Evolutionary conservation across 2,113 vertebrate species (phyloP).

Genomic region (Arizona elegans): DNA sequence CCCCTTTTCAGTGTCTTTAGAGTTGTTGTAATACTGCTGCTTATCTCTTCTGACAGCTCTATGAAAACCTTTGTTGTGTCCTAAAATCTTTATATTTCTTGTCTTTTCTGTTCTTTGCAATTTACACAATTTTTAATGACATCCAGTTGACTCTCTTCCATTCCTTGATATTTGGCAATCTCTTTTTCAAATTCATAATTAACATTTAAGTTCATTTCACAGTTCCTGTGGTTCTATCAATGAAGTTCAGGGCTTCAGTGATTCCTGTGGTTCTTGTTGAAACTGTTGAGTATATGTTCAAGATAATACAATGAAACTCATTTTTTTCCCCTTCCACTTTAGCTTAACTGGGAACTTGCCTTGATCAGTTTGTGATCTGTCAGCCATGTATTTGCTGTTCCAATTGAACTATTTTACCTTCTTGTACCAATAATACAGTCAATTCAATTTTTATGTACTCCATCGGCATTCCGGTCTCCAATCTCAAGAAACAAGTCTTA

Average conservation of each 20-base stretch:
- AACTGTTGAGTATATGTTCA: not conserved
- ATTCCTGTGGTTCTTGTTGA: not conserved
- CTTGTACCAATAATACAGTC: not conserved
- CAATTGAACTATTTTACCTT: not conserved
- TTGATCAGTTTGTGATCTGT: not conserved
- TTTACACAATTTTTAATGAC: not conserved
- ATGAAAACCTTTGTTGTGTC: not conserved
- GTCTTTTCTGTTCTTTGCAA: not conserved
- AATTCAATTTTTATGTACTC: not conserved
- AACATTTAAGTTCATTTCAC: not conserved
- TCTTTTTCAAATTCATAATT: not conserved
- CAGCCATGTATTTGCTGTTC: not conserved
- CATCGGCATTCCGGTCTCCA: not conserved
- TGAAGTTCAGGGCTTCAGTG: not conserved
- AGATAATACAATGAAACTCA: not conserved
- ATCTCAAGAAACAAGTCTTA: not conserved
- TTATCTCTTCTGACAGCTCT: not conserved
- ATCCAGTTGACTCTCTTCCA: not conserved
- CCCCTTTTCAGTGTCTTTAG: not conserved
- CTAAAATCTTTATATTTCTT: not conserved
- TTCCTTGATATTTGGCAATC: not conserved
- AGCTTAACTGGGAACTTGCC: not conserved
- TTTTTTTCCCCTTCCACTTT: not conserved
- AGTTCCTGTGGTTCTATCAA: not conserved
- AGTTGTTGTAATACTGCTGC: not conserved